Conservation (phyloP, 2,113 vertebrate genomes). For the Oryzias woworae region DNA sequence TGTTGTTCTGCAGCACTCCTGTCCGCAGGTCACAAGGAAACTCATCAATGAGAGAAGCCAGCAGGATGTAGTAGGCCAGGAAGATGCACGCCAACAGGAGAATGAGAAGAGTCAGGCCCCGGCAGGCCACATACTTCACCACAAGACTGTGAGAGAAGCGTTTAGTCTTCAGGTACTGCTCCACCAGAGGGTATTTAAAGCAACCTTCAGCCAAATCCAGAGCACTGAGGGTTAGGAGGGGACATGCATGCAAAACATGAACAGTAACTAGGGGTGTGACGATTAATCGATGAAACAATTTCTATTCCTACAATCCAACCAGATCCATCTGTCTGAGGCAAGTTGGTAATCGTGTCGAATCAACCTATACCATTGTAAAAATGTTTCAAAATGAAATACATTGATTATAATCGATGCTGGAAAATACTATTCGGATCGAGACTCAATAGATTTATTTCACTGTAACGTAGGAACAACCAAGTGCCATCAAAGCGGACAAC, state of each 20-base stretch:
- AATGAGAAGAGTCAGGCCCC: conserved; percentile 81
- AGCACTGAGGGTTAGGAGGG: conserved; percentile 67
- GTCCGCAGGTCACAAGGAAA: conserved; percentile 89
- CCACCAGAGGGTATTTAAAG: conserved; percentile 93
- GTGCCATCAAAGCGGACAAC: no score
- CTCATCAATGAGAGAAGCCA: conserved; percentile 88
- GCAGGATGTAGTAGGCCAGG: conserved; percentile 88
- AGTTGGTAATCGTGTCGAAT: no score
- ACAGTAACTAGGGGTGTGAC: no score
- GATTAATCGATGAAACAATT: no score
- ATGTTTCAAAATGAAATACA: no score
- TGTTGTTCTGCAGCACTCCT: conserved; percentile 86
- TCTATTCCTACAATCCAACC: no score
- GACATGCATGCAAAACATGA: neutral
- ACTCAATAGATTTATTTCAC: no score
- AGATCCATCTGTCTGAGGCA: no score
- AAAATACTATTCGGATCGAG: no score
- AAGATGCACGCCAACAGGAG: conserved; percentile 83
- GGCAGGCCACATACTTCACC: conserved; percentile 85
- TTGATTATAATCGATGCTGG: no score
- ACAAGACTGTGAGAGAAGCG: conserved; percentile 79
- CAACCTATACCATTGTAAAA: no score
- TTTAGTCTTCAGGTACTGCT: conserved; percentile 94
- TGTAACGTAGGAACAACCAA: no score
- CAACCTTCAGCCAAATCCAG: conserved; percentile 86